Conservation (phyloP, 2,113 vertebrate genomes). For the Clarias batrachus region DNA sequence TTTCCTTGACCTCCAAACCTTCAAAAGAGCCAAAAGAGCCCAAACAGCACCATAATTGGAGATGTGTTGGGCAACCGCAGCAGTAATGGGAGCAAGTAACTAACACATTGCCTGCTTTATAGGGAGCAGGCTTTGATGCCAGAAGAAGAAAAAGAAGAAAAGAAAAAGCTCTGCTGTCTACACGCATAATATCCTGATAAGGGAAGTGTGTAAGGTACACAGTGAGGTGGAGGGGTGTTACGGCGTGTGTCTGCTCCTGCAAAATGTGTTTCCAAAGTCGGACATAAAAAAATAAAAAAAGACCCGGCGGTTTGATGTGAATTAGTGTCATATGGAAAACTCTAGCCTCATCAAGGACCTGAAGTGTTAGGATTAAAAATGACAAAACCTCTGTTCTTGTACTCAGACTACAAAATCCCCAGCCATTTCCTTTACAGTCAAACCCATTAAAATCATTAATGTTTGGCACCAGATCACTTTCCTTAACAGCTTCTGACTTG, state of each 20-base stretch:
- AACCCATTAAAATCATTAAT: slow-evolving; percentile 45
- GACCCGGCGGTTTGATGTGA: slow-evolving; percentile 18
- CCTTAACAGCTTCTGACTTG: slow-evolving; percentile 42
- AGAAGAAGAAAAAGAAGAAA: slow-evolving; percentile 24
- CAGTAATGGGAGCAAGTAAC: slow-evolving; percentile 35
- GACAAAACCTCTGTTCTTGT: slow-evolving; percentile 20
- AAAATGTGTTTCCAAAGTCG: slow-evolving; percentile 16
- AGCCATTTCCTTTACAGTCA: slow-evolving; percentile 35
- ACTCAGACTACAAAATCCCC: slow-evolving; percentile 26
- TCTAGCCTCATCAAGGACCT: slow-evolving; percentile 27
- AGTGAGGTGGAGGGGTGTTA: not conserved
- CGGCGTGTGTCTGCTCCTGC: slow-evolving; percentile 9
- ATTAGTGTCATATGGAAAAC: slow-evolving; percentile 39
- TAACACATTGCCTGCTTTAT: slow-evolving; percentile 38
- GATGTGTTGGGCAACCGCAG: slow-evolving; percentile 32
- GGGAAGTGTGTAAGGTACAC: slow-evolving; percentile 11
- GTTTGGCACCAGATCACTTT: slow-evolving; percentile 42
- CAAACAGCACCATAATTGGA: slow-evolving; percentile 51
- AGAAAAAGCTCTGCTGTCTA: slow-evolving; percentile 7
- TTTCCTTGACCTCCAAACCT: slow-evolving; percentile 48
- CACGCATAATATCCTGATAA: slow-evolving; percentile 32
- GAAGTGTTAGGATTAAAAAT: slow-evolving; percentile 42
- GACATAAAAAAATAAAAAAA: slow-evolving; percentile 1
- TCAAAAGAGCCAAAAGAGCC: slow-evolving; percentile 44
- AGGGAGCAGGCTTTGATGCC: slow-evolving; percentile 24